Evolutionary conservation across 2,113 vertebrate genomes (phyloP).

Genomic region (Onychorhynchus coronatus): DNA sequence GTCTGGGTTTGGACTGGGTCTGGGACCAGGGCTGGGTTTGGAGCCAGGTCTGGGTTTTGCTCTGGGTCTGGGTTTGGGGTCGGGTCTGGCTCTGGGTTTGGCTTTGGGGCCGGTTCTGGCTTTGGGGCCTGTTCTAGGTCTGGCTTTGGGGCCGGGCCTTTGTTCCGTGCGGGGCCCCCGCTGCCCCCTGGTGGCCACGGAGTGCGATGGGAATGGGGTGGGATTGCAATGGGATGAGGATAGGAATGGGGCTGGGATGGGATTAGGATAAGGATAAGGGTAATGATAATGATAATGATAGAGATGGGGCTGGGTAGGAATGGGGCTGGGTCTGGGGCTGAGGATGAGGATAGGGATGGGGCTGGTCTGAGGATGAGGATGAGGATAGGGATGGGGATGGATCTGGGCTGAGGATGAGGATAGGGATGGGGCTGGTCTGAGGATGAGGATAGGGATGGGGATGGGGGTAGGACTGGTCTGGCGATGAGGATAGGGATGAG

Average conservation of each 20-base stretch:
- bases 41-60: no score
- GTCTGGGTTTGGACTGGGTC: not conserved
- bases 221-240: not conserved
- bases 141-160: not conserved
- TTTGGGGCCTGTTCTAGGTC: not conserved
- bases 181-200: constrained; percentile 67
- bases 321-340: not conserved
- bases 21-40: no score
- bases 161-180: constrained; percentile 29
- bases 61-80: no score
- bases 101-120: not conserved
- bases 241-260: not conserved
- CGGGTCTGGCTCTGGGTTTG: not conserved
- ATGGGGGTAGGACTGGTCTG: no score
- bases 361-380: not conserved
- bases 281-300: no score
- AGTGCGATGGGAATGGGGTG: not conserved
- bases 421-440: not conserved
- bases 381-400: not conserved
- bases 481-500: no score
- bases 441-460: not conserved
- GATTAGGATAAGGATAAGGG: not conserved
- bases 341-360: not conserved
- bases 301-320: no score
- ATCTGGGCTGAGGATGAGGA: no score